phyloP scores from a whole-genome alignment of 2,888 invertebrate genomes.

The Elgonia sp. region DNA sequence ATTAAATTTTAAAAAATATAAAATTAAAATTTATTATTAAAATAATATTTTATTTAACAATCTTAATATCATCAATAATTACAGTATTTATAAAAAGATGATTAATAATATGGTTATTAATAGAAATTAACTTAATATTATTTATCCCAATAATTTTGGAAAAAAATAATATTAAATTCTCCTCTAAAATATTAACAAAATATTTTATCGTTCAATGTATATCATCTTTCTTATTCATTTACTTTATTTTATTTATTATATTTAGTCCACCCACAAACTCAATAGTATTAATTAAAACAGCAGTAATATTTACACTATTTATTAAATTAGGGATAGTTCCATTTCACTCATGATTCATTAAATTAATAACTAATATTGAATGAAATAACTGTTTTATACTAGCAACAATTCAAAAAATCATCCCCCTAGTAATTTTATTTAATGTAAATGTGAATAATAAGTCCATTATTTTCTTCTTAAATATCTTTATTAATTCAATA shows the following conservation, averaged over 20 bases:
- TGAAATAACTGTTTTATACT: slow-evolving; percentile 65
- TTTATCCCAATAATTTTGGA: slow-evolving; percentile 88
- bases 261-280: too few species aligned
- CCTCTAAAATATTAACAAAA: slow-evolving; percentile 77
- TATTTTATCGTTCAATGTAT: slow-evolving; percentile 90
- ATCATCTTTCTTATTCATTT: slow-evolving; percentile 88
- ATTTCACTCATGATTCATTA: slow-evolving; percentile 90
- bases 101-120: slow-evolving; percentile 84
- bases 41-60: slow-evolving; percentile 13
- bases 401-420: slow-evolving; percentile 85
- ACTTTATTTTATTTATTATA: slow-evolving; percentile 88
- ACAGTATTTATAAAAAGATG: slow-evolving; percentile 43
- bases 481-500: slow-evolving; percentile 88
- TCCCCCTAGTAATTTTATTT: slow-evolving; percentile 87
- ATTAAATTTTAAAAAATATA: slow-evolving; percentile 33
- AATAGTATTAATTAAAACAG: too few species aligned
- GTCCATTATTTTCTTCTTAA: slow-evolving; percentile 87
- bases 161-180: slow-evolving; percentile 88
- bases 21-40: slow-evolving; percentile 11
- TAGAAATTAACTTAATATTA: slow-evolving; percentile 83
- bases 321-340: slow-evolving; percentile 92
- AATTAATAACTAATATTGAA: slow-evolving; percentile 80
- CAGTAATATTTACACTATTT: too few species aligned
- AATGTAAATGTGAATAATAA: slow-evolving; percentile 87
- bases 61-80: too few species aligned